A percentile compares a stretch with the other conserved stretches of the same genome.
Evolutionary conservation across 2,113 vertebrate species (phyloP).

Genomic region (Vombatus ursinus): DNA sequence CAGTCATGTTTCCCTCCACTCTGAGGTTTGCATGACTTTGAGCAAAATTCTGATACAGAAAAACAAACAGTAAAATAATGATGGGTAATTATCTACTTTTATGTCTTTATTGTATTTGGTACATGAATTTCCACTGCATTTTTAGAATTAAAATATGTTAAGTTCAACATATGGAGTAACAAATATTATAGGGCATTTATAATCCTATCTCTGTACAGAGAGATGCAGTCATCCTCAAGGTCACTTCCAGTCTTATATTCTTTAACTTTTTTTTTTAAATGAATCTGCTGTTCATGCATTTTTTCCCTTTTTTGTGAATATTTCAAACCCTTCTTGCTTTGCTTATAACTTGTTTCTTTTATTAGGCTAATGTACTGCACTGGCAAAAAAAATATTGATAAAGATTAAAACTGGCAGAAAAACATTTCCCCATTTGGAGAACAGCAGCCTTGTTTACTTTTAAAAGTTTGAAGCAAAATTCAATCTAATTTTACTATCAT

Average conservation of each 20-base stretch:
- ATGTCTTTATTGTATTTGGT: not conserved
- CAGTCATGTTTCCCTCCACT: not conserved
- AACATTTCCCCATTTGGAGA: not conserved
- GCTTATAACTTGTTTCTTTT: not conserved
- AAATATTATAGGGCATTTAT: not conserved
- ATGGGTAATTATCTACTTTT: not conserved
- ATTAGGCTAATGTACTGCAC: not conserved
- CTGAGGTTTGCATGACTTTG: not conserved
- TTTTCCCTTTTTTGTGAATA: not conserved
- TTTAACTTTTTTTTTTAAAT: slow-evolving; percentile 8
- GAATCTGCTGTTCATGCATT: not conserved
- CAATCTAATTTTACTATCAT: not conserved
- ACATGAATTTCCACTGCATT: not conserved
- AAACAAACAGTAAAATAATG: not conserved
- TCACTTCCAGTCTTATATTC: not conserved
- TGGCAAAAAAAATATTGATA: not conserved
- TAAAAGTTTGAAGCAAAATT: not conserved
- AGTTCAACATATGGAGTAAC: not conserved
- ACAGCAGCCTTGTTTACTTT: not conserved
- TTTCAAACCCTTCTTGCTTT: not conserved
- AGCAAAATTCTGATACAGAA: not conserved
- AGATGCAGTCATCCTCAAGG: not conserved
- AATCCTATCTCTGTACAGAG: not conserved
- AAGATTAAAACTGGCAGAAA: slow-evolving; percentile 5
- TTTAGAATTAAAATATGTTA: slow-evolving; percentile 4